Evolutionary conservation across 1,140 invertebrate genomes (phyloP), one percentile per base, ranked within the genome.

Genomic region (Caerostris extrusa): DNA sequence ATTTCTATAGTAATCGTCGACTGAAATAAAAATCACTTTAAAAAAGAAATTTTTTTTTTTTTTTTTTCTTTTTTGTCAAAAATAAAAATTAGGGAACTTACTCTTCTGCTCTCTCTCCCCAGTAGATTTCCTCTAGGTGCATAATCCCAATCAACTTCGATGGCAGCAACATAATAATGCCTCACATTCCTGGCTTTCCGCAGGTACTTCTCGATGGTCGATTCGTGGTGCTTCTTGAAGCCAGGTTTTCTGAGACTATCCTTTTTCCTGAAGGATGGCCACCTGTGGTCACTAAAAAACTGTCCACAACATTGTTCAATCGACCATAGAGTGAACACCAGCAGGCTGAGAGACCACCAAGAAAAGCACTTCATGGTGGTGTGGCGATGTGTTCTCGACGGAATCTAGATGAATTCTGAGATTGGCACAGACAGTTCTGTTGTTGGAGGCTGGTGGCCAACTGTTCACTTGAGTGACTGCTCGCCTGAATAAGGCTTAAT

Each of bases 131-230:
- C 77, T 93, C 90, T 94, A 3, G 95, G 95, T 2, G 95, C 95
- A 92, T 95, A 96, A 92, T 96, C 95, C 95, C 95, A 96, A n/a
- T 95, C 94, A 1, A 95, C 94, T 53, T 96, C 95, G 5, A 95
- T 95, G 0, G 95, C 95, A 56, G 95, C 95, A 10, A 96, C 95
- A 88, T 95, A 95, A 86, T 95, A 95, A 93, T 93, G 92, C 19
- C 92, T 58, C n/a, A 93, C 56, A 82, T 69, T 94, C 83, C 92
- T 71, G 19, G 88, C 94, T 92, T 95, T 82, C 60, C 69, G 57
- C 7, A 90, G 61, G 67, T 93, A 93, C n/a, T 93, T 93, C 1
- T 93, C 92, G 3, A 93, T 77, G 61, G 77, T 81, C 5, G 85
- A 77, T n/a, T 88, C 85, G 57, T 93, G 86, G 55, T 93, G 85